Evolutionary conservation across 2,797 vertebrate species (phyloP).

Genomic region (Macropus fuliginosus): DNA sequence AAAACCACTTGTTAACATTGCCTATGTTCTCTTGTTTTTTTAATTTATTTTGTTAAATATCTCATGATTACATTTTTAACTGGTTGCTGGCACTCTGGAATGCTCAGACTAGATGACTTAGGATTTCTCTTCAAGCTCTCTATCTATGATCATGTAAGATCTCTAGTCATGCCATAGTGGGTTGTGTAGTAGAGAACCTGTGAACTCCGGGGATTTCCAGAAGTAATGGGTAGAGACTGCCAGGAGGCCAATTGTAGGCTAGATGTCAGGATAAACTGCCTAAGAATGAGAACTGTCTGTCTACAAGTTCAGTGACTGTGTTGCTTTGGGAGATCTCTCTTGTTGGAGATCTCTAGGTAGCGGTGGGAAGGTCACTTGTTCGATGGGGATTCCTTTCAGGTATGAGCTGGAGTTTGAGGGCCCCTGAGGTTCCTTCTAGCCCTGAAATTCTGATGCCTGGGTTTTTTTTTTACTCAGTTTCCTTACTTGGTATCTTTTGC

Average conservation of each 20-base stretch:
- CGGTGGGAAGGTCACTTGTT: neutral
- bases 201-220: neutral
- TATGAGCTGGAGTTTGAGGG: neutral
- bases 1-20: neutral
- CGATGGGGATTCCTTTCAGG: neutral
- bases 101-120: neutral
- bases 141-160: neutral
- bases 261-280: neutral
- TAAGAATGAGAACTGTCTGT: neutral
- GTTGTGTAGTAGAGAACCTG: neutral
- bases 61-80: neutral
- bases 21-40: neutral
- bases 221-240: neutral
- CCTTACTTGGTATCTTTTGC: conserved; percentile 52
- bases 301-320: neutral
- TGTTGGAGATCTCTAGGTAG: neutral
- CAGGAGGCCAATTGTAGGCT: neutral
- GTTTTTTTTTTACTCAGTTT: neutral
- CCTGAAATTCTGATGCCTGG: neutral
- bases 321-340: neutral
- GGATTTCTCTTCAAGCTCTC: neutral
- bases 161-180: neutral
- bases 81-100: neutral
- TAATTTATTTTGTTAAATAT: neutral
- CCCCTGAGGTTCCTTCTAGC: neutral